Conservation (phyloP, 2,797 vertebrate genomes). For the Neopelma chrysocephalum region DNA sequence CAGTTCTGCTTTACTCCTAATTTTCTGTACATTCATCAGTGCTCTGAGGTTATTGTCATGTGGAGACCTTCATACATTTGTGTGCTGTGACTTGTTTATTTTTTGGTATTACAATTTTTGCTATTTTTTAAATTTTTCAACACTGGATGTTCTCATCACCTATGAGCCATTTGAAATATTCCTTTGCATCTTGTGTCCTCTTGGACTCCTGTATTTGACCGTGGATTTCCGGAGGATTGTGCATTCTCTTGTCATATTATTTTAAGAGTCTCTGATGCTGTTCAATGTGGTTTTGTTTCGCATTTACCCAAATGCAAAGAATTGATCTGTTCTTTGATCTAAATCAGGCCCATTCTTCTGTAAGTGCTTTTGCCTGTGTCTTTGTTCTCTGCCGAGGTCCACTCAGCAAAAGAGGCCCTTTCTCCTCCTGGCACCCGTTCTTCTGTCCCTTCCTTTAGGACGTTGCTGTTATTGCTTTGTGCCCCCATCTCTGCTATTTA, state of each 20-base stretch:
- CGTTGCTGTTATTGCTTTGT: neutral
- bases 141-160: neutral
- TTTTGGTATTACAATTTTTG: neutral
- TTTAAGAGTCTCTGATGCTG: neutral
- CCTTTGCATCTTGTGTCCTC: neutral
- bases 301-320: neutral
- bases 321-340: conserved; percentile 20
- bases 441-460: neutral
- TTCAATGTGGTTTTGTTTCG: neutral
- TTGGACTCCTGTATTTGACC: neutral
- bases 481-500: neutral
- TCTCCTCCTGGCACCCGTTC: neutral
- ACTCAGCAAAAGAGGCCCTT: conserved; percentile 3
- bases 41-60: neutral
- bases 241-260: neutral
- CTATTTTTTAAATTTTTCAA: neutral
- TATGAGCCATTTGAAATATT: neutral
- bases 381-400: neutral
- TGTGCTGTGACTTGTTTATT: neutral
- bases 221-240: neutral
- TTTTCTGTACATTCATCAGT: neutral
- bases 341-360: neutral
- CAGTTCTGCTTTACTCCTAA: neutral
- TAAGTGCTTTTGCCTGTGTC: neutral
- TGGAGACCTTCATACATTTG: neutral